A percentile compares a stretch with the other conserved stretches of the same genome.
Conservation (phyloP, 2,113 vertebrate genomes). For the Machaerirhynchus nigripectus region DNA sequence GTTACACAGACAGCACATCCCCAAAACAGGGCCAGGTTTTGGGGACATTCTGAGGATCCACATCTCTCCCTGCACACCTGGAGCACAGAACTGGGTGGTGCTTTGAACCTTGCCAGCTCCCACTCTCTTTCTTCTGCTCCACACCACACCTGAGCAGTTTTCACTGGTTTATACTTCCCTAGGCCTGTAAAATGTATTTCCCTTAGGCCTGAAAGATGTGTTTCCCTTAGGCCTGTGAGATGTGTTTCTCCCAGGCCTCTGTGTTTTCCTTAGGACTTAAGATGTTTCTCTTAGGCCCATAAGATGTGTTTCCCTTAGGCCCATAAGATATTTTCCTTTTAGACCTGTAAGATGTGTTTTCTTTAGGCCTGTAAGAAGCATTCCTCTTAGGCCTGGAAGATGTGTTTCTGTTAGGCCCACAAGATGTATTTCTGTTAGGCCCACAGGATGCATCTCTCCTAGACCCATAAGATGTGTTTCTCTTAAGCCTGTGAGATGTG, state of each 20-base stretch:
- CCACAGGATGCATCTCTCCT: too few relatives aligned
- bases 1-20: background rate
- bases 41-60: background rate
- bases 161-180: background rate
- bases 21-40: background rate
- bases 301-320: background rate
- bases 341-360: background rate
- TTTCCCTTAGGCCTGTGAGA: background rate
- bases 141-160: background rate
- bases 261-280: too few relatives aligned
- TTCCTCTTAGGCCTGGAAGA: background rate
- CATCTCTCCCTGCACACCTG: background rate
- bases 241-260: too few relatives aligned
- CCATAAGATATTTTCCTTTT: background rate
- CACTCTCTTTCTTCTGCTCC: background rate
- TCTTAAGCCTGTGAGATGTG: rapidly evolving
- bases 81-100: background rate
- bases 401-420: background rate
- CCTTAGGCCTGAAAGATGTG: background rate
- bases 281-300: background rate
- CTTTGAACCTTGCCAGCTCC: background rate
- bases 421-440: background rate
- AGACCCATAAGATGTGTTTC: background rate
- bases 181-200: background rate
- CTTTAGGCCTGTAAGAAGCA: background rate